phyloP scores from a whole-genome alignment of 2,888 invertebrate genomes.

The Apoda limacodes region DNA sequence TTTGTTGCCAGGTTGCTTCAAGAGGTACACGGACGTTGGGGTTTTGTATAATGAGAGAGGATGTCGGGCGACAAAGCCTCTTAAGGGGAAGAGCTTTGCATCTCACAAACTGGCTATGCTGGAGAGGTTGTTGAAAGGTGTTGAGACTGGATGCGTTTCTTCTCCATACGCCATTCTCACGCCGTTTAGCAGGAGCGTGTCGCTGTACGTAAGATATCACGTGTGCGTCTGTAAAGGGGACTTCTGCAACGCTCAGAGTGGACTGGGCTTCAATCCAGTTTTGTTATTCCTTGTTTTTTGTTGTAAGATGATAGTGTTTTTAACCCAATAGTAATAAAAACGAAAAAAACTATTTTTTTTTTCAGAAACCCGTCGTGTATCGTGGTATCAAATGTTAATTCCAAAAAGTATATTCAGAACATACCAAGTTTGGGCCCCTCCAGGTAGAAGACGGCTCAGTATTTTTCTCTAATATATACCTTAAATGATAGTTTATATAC shows the following conservation, averaged over 20 bases:
- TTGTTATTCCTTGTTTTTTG: neutral
- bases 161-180: slow-evolving; percentile 36
- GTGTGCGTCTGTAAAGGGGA: slow-evolving; percentile 22
- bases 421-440: too few species aligned
- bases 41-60: slow-evolving; percentile 24
- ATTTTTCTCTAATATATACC: too few species aligned
- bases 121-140: slow-evolving; percentile 15
- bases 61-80: slow-evolving; percentile 19
- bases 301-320: neutral
- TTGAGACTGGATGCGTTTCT: slow-evolving; percentile 28
- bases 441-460: too few species aligned
- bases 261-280: too few species aligned
- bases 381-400: too few species aligned
- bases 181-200: too few species aligned
- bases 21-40: slow-evolving; percentile 26
- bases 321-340: neutral
- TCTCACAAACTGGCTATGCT: slow-evolving; percentile 17
- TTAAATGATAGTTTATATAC: too few species aligned
- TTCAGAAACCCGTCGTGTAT: too few species aligned
- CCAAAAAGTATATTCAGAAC: too few species aligned
- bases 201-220: too few species aligned
- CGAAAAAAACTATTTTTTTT: too few species aligned
- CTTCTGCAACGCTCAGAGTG: too few species aligned
- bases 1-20: slow-evolving; percentile 29
- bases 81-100: slow-evolving; percentile 16